Evolutionary conservation across 2,888 invertebrate genomes (phyloP), one percentile per base, ranked within the genome.

Genomic region (Rhimphoctona megacephalus): DNA sequence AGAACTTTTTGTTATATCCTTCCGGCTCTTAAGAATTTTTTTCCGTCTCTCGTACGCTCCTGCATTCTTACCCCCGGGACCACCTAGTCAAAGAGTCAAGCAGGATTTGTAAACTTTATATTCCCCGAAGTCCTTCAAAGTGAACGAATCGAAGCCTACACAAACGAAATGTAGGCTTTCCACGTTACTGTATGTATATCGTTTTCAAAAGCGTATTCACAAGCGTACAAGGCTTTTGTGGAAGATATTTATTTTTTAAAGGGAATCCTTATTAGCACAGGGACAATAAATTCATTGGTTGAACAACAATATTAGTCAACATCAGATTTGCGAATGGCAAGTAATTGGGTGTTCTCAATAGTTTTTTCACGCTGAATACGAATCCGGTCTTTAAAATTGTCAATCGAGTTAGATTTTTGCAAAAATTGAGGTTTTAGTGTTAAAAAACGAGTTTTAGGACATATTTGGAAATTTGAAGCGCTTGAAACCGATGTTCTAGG

Each of bases 1-100:
- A 73, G 64, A 43, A 74, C 73, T 74, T 81, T 81, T 74, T 81
- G 66, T 81, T 39, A 39, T 66, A 49, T 73, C 73, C 36, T 66
- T 73, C 52, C 61, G 57, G 39, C 66, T 36, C 54, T 74, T 54
- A 25, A 52, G 43, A 66, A 17, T 36, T 52, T 66, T 66, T 66
- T 66, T 14, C 4, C 30, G 7, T 30, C 17, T 61, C 17, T 30
- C 61, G 30, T 17, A 61, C 30, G 30, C 17, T 30, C 0, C 30
- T 61, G 7, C 17, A 6, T 61, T 61, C 30, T 49, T 49, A 49
- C 77, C 9, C 57, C 19, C 57, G 73, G 54, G 73, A 74, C 39
- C 36, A 33, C 9, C 39, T 22, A 17, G 39, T 52, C 39, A 74
- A 39, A 74, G 57, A 57, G 22, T 57, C 73, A 57, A 74, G 57